Evolutionary conservation across 23 tunicate species (phyloP).

Genomic region (Halocynthia aurantium): DNA sequence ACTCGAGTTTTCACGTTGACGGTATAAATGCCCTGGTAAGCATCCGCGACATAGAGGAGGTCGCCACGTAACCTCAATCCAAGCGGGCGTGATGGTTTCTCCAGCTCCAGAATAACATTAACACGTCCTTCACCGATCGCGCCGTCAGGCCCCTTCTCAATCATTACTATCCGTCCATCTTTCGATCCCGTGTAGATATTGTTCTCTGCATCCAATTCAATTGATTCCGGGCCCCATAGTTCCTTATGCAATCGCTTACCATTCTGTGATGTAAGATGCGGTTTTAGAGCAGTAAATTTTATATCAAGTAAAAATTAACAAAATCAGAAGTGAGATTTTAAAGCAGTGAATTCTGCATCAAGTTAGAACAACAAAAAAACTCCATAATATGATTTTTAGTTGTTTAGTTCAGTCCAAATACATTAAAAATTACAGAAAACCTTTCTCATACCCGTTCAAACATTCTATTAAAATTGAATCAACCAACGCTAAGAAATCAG

Average conservation of each 20-base stretch:
- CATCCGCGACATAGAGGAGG: slow-evolving; percentile 11
- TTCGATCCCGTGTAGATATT: slow-evolving; percentile 17
- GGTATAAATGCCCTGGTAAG: slow-evolving; percentile 9
- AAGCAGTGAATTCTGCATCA: too few species aligned
- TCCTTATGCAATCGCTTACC: not conserved
- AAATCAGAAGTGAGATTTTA: too few species aligned
- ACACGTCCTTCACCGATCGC: not conserved
- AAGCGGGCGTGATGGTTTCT: not conserved
- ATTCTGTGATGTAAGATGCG: not conserved
- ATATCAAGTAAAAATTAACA: too few species aligned
- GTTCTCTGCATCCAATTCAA: not conserved
- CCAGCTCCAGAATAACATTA: too few species aligned
- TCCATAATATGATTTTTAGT: too few species aligned
- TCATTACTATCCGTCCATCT: slow-evolving; percentile 16
- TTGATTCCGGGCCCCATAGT: slow-evolving; percentile 17
- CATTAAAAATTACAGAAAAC: too few species aligned
- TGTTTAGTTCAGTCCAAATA: too few species aligned
- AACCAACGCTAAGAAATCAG: too few species aligned
- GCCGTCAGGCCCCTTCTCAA: not conserved
- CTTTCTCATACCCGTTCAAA: too few species aligned
- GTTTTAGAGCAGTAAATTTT: too few species aligned
- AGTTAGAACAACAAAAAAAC: too few species aligned
- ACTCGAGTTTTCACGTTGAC: not conserved
- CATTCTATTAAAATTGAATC: too few species aligned
- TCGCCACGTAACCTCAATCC: slow-evolving; percentile 1